A percentile compares a stretch with the other conserved stretches of the same genome.
Evolutionary conservation across 2,113 vertebrate genomes (phyloP).

Genomic region (Siniperca knerii): DNA sequence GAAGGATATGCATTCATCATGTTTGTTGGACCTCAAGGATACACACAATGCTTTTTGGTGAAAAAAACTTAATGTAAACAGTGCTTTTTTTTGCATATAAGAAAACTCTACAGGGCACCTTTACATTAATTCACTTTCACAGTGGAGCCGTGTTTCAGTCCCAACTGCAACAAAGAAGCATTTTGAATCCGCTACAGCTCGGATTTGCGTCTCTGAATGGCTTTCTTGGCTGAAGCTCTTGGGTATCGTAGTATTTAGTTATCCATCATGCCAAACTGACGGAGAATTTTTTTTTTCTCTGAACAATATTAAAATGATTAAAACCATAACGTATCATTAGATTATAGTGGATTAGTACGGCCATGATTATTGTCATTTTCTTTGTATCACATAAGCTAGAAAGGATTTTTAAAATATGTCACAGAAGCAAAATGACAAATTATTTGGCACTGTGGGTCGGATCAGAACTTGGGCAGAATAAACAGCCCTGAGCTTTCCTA

Average conservation of each 20-base stretch:
- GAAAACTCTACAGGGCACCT: not conserved
- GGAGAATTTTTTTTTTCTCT: too few species aligned
- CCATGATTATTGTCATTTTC: not conserved
- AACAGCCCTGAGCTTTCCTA: constrained; percentile 20
- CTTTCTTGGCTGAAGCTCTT: not conserved
- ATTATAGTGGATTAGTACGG: not conserved
- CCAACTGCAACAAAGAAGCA: not conserved
- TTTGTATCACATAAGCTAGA: not conserved
- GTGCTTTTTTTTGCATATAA: not conserved
- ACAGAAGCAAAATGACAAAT: not conserved
- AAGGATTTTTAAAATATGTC: not conserved
- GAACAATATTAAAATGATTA: not conserved
- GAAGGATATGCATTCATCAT: not conserved
- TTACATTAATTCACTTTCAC: not conserved
- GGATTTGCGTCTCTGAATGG: not conserved
- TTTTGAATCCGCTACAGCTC: not conserved
- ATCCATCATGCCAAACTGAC: not conserved
- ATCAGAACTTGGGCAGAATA: not conserved
- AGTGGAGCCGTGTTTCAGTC: not conserved
- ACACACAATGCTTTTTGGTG: not conserved
- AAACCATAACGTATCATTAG: not conserved
- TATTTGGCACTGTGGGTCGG: constrained; percentile 8
- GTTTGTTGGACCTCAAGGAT: not conserved
- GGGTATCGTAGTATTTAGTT: not conserved
- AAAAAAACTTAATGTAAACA: not conserved